Base-by-base conservation (phyloP, 2,113 vertebrate genomes). In the Aegotheles bennettii region DNA sequence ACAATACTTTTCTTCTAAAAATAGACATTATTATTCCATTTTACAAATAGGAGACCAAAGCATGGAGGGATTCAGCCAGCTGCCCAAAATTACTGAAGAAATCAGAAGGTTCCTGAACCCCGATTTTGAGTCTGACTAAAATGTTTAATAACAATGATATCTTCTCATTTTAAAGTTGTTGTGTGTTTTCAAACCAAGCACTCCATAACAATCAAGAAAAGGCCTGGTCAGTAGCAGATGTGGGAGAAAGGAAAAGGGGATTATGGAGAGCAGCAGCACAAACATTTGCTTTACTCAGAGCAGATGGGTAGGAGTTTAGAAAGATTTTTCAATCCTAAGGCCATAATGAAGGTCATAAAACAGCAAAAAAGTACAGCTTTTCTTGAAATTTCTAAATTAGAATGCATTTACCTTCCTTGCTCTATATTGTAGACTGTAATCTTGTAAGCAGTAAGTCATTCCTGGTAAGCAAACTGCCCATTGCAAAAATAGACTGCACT, bases 251-350 rank as follows among this genome's bases (percentile, higher is more conserved):
- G 91, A 95, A 95, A 87, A 87, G 38, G 93, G 71, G 94, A 95
- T 95, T 95, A 90, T 26, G 25, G 36, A 91, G 78, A 93, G 75
- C 42, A 94, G 93, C 67, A 95, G 50, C 74, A 85, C 85, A 94
- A 96, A 95, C 75, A 94, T 96, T 91, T 95, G 70, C 74, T 95
- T 97, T 95, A 87, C 91, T 91, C 70, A 59, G 89, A 85, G 82
- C 93, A 94, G 77, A 93, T 91, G 94, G 82, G 51, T 83, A 83
- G 50, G 50, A 71, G 38, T 94, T 92, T 42, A 77, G 67, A 90
- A 91, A 95, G 71, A 80, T 81, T 96, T 96, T 95, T 83, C 70
- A 80, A 80, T 80, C 83, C 87, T 93, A 59, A 47, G 82, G 63
- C 68, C 75, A 57, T 83, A 96, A 89, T 71, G 59, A 90, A 95